A percentile compares a stretch with the other conserved stretches of the same genome.
These are phyloP conservation scores for Thaumatotibia leucotreta DNA, from an alignment of 1,140 invertebrate genomes.

Conservation along the genomic window DNA sequence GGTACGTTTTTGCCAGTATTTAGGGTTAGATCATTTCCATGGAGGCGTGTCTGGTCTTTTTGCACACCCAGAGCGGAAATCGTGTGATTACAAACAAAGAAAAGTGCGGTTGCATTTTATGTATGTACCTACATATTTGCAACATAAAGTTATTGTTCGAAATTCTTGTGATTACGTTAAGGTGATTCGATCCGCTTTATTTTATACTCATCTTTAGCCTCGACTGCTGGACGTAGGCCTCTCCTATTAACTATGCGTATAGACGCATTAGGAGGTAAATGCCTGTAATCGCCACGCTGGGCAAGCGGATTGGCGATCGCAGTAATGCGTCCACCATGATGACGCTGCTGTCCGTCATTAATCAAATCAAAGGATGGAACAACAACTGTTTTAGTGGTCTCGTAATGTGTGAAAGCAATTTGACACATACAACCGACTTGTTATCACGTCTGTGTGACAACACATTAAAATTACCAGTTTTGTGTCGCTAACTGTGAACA, in stretches of 20 bases:
- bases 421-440: neutral
- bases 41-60: neutral
- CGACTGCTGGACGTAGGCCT: too few species aligned
- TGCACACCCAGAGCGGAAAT: neutral
- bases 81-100: neutral
- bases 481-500: neutral
- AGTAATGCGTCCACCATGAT: neutral
- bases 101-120: neutral
- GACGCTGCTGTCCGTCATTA: neutral
- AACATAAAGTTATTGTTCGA: too few species aligned
- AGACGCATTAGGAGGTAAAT: too few species aligned
- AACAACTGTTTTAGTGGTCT: neutral
- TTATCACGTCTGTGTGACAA: neutral
- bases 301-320: too few species aligned
- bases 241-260: too few species aligned
- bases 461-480: neutral
- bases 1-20: neutral
- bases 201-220: too few species aligned
- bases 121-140: too few species aligned
- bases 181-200: too few species aligned
- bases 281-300: too few species aligned
- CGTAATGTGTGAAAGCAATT: neutral
- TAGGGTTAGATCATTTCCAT: neutral
- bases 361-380: too few species aligned
- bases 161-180: too few species aligned